These are phyloP conservation scores for Diplodus sargus DNA, from an alignment of 2,797 vertebrate species.

Conservation along the genomic window DNA sequence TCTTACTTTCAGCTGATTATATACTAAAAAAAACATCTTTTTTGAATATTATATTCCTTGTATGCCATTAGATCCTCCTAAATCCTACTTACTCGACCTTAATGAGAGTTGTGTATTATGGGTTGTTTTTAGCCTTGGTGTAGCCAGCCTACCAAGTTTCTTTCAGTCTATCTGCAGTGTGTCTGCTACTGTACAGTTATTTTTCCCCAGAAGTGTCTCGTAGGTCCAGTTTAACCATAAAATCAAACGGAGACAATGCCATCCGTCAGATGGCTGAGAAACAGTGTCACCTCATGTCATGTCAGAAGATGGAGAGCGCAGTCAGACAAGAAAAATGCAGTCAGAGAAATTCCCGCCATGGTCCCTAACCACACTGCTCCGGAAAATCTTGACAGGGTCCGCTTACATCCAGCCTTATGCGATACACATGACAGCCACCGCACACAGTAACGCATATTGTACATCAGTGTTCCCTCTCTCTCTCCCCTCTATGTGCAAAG, in stretches of 20 bases:
- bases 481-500: constrained; percentile 19
- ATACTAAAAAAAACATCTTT: too few relatives aligned
- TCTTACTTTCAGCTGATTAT: too few relatives aligned
- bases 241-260: constrained; percentile 21
- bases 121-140: background rate
- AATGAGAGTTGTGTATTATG: background rate
- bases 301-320: background rate
- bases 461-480: constrained; percentile 8
- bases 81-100: too few relatives aligned
- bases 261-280: constrained; percentile 15
- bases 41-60: too few relatives aligned
- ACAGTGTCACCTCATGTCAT: constrained; percentile 19
- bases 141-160: background rate
- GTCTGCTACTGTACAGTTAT: constrained; percentile 1
- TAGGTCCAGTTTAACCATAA: constrained; percentile 22
- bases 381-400: constrained; percentile 14
- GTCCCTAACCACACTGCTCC: background rate
- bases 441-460: constrained; percentile 13
- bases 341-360: background rate
- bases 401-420: background rate
- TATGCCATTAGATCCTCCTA: too few relatives aligned
- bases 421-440: constrained; percentile 20
- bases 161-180: constrained; percentile 1
- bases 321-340: constrained; percentile 14
- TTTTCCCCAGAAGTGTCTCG: background rate